phyloP scores from a whole-genome alignment of 2,888 invertebrate genomes.

The Noctua janthina region DNA sequence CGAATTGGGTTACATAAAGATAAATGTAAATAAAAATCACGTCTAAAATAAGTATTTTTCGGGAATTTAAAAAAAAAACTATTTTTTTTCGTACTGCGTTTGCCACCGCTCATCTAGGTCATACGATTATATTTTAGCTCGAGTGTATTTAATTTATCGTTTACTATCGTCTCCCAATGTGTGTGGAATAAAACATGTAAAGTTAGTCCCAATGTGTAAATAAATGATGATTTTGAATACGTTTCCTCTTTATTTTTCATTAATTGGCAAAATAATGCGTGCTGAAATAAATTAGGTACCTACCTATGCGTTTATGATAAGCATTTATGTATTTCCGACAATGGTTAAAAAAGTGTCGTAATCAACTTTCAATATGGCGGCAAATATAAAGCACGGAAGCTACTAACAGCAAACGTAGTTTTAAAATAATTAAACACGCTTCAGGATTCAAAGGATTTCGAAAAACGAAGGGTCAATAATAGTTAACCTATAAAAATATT shows the following conservation, averaged over 20 bases:
- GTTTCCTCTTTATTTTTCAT: slow-evolving; percentile 64
- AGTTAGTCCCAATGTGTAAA: slow-evolving; percentile 79
- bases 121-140: slow-evolving; percentile 66
- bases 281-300: neutral
- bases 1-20: slow-evolving; percentile 25
- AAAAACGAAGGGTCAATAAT: neutral
- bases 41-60: slow-evolving; percentile 54
- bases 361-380: slow-evolving; percentile 55
- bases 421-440: too few species aligned
- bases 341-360: slow-evolving; percentile 6
- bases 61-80: slow-evolving; percentile 26
- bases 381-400: slow-evolving; percentile 11
- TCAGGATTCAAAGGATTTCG: neutral
- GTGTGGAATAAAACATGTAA: slow-evolving; percentile 72
- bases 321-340: slow-evolving; percentile 1
- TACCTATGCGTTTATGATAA: neutral
- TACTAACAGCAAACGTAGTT: neutral
- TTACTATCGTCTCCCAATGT: slow-evolving; percentile 60
- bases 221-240: slow-evolving; percentile 77
- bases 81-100: slow-evolving; percentile 43
- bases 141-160: slow-evolving; percentile 67
- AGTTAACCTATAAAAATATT: too few species aligned
- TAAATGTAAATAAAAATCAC: slow-evolving; percentile 49
- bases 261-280: slow-evolving; percentile 7
- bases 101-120: slow-evolving; percentile 67